Conservation (phyloP, 2,888 invertebrate genomes). For the Neocrepidodera transversa region DNA sequence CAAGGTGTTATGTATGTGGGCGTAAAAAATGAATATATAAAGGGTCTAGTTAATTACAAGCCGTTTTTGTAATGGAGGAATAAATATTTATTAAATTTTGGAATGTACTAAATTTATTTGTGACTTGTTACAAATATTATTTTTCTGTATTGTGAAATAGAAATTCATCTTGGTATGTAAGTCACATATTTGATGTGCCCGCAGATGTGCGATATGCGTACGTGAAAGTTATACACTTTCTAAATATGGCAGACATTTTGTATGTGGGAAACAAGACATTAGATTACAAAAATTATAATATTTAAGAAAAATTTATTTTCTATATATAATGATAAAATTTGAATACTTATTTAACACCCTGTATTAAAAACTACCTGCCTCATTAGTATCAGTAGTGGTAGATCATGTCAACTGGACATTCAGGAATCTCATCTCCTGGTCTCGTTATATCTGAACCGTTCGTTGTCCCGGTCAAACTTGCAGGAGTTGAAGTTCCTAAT, state of each 20-base stretch:
- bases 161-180: background rate
- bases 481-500: conserved; percentile 16
- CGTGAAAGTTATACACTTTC: conserved; percentile 6
- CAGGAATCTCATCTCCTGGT: background rate
- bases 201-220: conserved; percentile 4
- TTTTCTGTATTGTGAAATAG: too few species aligned
- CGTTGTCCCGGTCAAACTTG: conserved; percentile 17
- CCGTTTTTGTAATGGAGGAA: background rate
- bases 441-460: conserved; percentile 15
- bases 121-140: too few species aligned
- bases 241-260: background rate
- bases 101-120: too few species aligned
- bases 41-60: background rate
- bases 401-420: conserved; percentile 5
- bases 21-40: background rate
- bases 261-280: conserved; percentile 8
- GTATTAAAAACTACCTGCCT: background rate
- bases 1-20: background rate
- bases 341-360: too few species aligned
- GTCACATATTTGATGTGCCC: conserved; percentile 1
- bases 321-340: too few species aligned
- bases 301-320: too few species aligned
- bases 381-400: background rate
- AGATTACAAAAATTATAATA: too few species aligned
- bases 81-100: too few species aligned